A percentile compares a stretch with the other conserved stretches of the same genome.
Conservation (phyloP, 2,113 vertebrate genomes). For the Euleptes europaea region DNA sequence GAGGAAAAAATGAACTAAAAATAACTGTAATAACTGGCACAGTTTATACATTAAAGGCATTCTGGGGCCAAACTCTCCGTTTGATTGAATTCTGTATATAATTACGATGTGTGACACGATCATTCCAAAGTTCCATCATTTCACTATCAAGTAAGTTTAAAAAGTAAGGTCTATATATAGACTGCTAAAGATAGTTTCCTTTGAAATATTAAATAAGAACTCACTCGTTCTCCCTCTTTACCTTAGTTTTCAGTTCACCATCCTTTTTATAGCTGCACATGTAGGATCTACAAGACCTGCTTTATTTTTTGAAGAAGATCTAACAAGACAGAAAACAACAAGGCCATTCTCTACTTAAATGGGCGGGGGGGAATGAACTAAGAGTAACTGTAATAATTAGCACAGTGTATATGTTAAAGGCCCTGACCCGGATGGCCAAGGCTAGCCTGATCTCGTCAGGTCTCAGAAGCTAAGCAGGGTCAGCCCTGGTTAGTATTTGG, state of each 20-base stretch:
- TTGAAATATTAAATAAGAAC: slow-evolving; percentile 66
- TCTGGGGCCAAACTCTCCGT: no score
- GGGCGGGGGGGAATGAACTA: slow-evolving; percentile 9
- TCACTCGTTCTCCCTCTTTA: slow-evolving; percentile 54
- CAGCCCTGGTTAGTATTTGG: no score
- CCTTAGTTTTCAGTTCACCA: slow-evolving; percentile 45
- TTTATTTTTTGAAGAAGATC: slow-evolving; percentile 66
- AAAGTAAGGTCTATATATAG: slow-evolving; percentile 62
- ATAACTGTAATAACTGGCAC: no score
- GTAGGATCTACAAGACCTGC: slow-evolving; percentile 46
- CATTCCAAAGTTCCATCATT: no score
- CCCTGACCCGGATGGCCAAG: no score
- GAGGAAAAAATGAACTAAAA: no score
- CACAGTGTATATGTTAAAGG: slow-evolving; percentile 9
- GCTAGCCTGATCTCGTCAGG: no score
- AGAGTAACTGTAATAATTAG: slow-evolving; percentile 4
- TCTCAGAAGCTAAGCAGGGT: no score
- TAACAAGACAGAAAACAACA: slow-evolving; percentile 52
- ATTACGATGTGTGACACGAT: no score
- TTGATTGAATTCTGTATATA: no score
- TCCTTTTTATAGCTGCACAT: slow-evolving; percentile 59
- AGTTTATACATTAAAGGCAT: no score
- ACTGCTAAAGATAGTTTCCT: slow-evolving; percentile 60
- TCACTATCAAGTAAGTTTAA: no score
- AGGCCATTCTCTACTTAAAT: slow-evolving; percentile 28